phyloP scores from a whole-genome alignment of 2,113 vertebrate genomes.

The Felis catus region DNA sequence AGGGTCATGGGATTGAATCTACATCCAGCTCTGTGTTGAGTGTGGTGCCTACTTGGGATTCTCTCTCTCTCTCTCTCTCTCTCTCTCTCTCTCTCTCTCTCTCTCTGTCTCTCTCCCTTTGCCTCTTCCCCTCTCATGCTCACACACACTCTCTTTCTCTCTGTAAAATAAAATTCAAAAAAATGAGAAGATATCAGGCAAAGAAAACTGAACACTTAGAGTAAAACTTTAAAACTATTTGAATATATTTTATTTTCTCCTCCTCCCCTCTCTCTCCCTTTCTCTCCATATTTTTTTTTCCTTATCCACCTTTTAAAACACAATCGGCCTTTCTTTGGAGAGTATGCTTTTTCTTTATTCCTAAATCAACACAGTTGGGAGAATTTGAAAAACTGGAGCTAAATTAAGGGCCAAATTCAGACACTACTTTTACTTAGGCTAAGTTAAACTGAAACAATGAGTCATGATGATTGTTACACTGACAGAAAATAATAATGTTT shows the following conservation, averaged over 20 bases:
- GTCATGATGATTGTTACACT: conserved; percentile 6
- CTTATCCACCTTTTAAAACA: conserved; percentile 14
- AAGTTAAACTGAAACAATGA: conserved; percentile 43
- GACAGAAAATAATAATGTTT: conserved; percentile 25
- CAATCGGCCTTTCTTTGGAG: conserved; percentile 44
- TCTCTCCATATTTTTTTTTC: background rate
- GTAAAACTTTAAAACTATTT: conserved; percentile 30
- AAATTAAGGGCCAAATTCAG: conserved; percentile 53
- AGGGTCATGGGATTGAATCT: too few species aligned
- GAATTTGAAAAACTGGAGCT: conserved; percentile 41
- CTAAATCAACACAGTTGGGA: conserved; percentile 50
- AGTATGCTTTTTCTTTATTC: conserved; percentile 6
- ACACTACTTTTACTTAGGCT: conserved; percentile 43
- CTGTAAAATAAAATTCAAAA: background rate
- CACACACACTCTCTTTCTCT: too few species aligned
- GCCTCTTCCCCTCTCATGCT: too few species aligned
- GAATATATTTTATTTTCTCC: background rate
- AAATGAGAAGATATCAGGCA: background rate
- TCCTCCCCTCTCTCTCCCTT: background rate
- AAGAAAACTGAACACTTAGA: conserved; percentile 16
- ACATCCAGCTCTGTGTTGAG: too few species aligned
- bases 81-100: too few species aligned
- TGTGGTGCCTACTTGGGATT: too few species aligned
- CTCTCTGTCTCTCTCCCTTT: too few species aligned
- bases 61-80: too few species aligned